Percentiles rank a stretch among this genome's conserved stretches.
phyloP scores from a whole-genome alignment of 2,113 vertebrate species.

The Elephas maximus region DNA sequence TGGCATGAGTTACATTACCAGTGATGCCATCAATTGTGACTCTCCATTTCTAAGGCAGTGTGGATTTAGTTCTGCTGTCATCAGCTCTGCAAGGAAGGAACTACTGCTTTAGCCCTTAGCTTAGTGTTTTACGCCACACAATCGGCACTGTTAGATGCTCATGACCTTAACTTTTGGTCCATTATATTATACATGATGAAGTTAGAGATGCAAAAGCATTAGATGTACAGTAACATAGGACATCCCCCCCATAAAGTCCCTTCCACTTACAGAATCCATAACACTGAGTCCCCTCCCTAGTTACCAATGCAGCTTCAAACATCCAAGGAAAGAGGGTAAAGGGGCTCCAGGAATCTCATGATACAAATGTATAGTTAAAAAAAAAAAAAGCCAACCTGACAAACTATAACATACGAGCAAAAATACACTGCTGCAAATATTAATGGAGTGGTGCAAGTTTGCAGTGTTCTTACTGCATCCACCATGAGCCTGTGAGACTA shows the following conservation, averaged over 20 bases:
- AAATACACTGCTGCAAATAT: not conserved
- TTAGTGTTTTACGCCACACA: not conserved
- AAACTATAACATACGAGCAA: not conserved
- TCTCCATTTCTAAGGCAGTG: not conserved
- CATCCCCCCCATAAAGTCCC: not conserved
- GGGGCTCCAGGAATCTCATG: not conserved
- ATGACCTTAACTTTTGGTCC: not conserved
- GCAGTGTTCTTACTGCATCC: not conserved
- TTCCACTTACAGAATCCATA: not conserved
- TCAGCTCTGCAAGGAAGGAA: not conserved
- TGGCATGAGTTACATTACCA: not conserved
- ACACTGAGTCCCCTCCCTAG: not conserved
- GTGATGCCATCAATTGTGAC: not conserved
- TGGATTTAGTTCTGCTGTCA: not conserved
- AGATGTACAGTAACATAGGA: not conserved
- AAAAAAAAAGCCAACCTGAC: not conserved
- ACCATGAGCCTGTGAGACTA: not conserved
- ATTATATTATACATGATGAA: not conserved
- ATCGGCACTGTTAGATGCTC: not conserved
- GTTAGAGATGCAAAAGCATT: not conserved
- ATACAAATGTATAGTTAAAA: not conserved
- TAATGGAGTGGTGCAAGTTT: not conserved
- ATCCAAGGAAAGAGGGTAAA: not conserved
- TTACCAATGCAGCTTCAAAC: not conserved
- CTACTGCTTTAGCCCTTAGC: not conserved